Evolutionary conservation across 2,797 vertebrate species (phyloP), one percentile per base, ranked within the genome.

Genomic region (Pygocentrus nattereri): DNA sequence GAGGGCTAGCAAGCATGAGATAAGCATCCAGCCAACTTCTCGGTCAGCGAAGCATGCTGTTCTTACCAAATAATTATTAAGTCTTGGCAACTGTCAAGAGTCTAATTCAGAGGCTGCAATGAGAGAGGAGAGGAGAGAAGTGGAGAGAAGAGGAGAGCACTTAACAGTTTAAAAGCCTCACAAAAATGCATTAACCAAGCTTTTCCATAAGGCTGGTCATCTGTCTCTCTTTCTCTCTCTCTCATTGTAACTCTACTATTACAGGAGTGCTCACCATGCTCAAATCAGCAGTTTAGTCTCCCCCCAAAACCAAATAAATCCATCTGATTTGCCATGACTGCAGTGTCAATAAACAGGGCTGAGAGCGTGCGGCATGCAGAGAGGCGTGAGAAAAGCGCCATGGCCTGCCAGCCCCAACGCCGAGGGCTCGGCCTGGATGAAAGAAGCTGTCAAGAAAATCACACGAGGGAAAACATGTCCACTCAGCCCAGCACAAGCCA

Each of bases 361-460:
- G 87, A 79, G 83, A 75, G 77, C 23, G 78, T 74, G 78, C 56
- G 62, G 6, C 78, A 74, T 77, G 72, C 73, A 78, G 79, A 72
- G 79, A 85, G 83, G 80, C 74, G 79, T 71, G 83, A 92, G 90
- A 92, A 91, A 92, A 88, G 86, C 88, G 89, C 88, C 89, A 86
- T 86, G 88, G 88, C 85, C 86, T 90, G 92, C 93, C 94, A 94
- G 92, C 89, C 92, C 90, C 92, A 93, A 93, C 92, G 90, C 91
- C 76, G 67, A 89, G 91, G 91, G 89, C 91, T 92, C 89, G 87
- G 92, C 85, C 88, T 86, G 92, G 90, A 93, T 94, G 93, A 94
- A 94, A 94, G 93, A 90, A 93, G 90, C 93, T 93, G 94, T 94
- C 94, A 94, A 78, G 90, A 91, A 87, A 90, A 92, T 93, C 91